Evolutionary conservation across 2,888 invertebrate genomes (phyloP), one percentile per base, ranked within the genome.

Genomic region (Agrotis ipsilon): DNA sequence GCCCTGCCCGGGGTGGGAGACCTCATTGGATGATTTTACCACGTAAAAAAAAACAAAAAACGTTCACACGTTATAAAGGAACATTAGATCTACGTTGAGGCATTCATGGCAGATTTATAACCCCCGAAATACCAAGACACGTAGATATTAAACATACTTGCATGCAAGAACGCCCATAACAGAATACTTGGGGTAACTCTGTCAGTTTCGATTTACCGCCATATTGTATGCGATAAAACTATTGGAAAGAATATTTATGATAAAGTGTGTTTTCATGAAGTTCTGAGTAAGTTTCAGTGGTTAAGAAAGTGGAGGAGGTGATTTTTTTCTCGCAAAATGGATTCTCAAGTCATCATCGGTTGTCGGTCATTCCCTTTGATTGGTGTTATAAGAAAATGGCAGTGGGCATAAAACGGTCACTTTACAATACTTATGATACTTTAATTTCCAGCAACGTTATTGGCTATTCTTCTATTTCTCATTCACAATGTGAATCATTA

Each of bases 81-180:
- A 49, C 64, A 81, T 78, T 77, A 81, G 18, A 58, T 46, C 46
- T 55, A 64, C 64, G 54, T 61, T 13, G 24, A 43, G 64, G 61
- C 61, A 71, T 81, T 64, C 11, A 61, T 82, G 83, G 67, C 80
- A 74, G 83, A 82, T 82, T 82, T 81, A 81, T 79, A 79, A 55
- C 80, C 59, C 67, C 78, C 59, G 6, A 71, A 39, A 79, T 52
- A 74, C 57, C 49, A 60, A 66, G 55, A 45, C 66, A 68, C 80
- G 39, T 68, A 74, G 62, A 80, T 85, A 86, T 78, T 78, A 86
- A 86, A 72, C 80, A 85, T 85, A 82, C 75, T 84, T 80, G 64
- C 27, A 54, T 39, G 66, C 72, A 84, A 83, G 81, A 80, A 86
- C 71, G 80, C 65, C 75, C 72, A 67, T 83, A 80, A 69, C 63